Evolutionary conservation across 2,888 invertebrate genomes (phyloP).

Genomic region (Pecten maximus): DNA sequence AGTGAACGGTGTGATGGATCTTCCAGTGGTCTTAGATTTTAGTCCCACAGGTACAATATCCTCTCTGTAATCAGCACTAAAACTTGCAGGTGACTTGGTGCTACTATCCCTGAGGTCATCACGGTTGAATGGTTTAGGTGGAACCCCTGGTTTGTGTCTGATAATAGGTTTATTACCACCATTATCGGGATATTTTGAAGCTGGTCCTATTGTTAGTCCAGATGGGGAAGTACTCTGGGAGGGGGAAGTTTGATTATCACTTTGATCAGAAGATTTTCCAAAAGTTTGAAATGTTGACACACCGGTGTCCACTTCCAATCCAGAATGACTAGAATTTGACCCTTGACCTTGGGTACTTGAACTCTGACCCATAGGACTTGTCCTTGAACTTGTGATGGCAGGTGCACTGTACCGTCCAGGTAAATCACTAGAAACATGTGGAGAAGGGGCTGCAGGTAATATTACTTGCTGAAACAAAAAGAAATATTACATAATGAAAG

Average conservation of each 20-base stretch:
- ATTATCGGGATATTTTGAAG: constrained; percentile 71
- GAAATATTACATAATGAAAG: neutral
- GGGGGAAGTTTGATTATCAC: constrained; percentile 43
- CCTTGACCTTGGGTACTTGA: constrained; percentile 65
- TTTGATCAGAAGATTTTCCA: constrained; percentile 52
- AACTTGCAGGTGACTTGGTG: neutral
- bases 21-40: neutral
- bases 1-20: neutral
- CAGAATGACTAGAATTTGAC: constrained; percentile 68
- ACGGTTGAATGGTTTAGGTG: constrained; percentile 27
- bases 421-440: neutral
- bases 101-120: neutral
- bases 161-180: constrained; percentile 58
- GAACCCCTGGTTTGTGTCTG: constrained; percentile 17
- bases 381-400: constrained; percentile 39
- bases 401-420: constrained; percentile 31
- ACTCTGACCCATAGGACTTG: constrained; percentile 77
- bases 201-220: constrained; percentile 65
- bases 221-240: constrained; percentile 42
- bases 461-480: constrained; percentile 37
- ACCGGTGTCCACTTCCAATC: constrained; percentile 55
- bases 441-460: neutral
- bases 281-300: constrained; percentile 51
- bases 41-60: neutral
- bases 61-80: neutral